These are phyloP conservation scores for Antheraea pernyi DNA, from an alignment of 1,140 invertebrate species.

Conservation along the genomic window DNA sequence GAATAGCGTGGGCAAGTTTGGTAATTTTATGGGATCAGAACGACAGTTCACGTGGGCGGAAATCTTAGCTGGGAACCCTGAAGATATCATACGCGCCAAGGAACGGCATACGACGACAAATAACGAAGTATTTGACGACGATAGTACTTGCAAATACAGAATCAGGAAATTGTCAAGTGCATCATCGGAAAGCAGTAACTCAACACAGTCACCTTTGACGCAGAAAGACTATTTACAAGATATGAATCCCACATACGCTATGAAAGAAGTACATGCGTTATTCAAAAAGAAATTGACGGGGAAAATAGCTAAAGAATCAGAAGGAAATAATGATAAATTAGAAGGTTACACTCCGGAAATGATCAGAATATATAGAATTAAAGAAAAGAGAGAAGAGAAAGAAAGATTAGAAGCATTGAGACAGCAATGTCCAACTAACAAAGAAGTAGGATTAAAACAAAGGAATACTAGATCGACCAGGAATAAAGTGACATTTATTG, in stretches of 20 bases:
- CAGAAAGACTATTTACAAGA: conserved; percentile 72
- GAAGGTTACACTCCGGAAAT: conserved; percentile 80
- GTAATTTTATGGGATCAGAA: conserved; percentile 76
- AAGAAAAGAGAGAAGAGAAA: conserved; percentile 63
- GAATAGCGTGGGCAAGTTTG: conserved; percentile 73
- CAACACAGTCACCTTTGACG: conserved; percentile 57
- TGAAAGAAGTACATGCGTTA: conserved; percentile 79
- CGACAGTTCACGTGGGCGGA: conserved; percentile 80
- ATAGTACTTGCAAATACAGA: conserved; percentile 69
- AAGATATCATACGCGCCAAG: conserved; percentile 75
- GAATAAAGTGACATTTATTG: conserved; percentile 23
- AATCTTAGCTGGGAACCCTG: conserved; percentile 79
- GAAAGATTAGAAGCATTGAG: conserved; percentile 59
- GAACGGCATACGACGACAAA: conserved; percentile 51
- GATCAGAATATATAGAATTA: conserved; percentile 72
- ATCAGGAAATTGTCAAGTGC: conserved; percentile 70
- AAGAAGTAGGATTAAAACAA: conserved; percentile 27
- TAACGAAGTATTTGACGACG: conserved; percentile 60
- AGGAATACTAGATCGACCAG: conserved; percentile 57
- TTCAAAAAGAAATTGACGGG: conserved; percentile 62
- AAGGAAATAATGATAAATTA: conserved; percentile 37
- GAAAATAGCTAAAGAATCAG: conserved; percentile 53
- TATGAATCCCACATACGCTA: conserved; percentile 80
- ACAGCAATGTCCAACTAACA: conserved; percentile 36
- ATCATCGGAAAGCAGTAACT: conserved; percentile 56